phyloP scores from a whole-genome alignment of 2,113 vertebrate species.

The Protobothrops mucrosquamatus region DNA sequence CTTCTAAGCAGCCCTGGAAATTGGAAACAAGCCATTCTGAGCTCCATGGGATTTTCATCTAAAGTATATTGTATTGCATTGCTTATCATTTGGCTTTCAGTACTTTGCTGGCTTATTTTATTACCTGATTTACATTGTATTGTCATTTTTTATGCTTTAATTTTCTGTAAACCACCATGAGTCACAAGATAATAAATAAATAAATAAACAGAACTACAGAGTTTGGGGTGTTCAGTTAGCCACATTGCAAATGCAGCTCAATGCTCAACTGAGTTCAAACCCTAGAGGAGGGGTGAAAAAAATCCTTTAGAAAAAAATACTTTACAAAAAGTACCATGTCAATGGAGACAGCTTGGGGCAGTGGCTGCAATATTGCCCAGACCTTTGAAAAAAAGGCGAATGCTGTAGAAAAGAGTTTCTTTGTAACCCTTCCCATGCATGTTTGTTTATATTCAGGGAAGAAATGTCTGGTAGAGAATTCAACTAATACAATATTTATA shows the following conservation, averaged over 20 bases:
- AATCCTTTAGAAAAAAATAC: not conserved
- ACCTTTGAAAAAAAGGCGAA: too few relatives aligned
- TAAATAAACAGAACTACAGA: not conserved
- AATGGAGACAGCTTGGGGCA: not conserved
- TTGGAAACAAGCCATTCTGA: not conserved
- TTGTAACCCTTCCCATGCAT: too few relatives aligned
- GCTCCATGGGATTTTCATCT: not conserved
- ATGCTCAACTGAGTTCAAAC: not conserved
- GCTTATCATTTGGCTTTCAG: not conserved
- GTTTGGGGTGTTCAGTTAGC: not conserved
- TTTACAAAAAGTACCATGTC: not conserved
- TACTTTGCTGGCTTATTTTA: not conserved
- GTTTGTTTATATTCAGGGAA: too few relatives aligned
- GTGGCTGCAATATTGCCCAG: not conserved
- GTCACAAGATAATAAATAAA: not conserved
- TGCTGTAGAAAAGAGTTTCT: too few relatives aligned
- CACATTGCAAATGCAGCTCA: not conserved
- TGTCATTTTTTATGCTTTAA: not conserved
- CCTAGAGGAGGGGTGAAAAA: not conserved
- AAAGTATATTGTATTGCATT: not conserved
- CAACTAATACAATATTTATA: too few relatives aligned
- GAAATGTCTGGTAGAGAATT: too few relatives aligned
- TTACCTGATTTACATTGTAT: not conserved
- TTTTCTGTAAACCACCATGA: not conserved
- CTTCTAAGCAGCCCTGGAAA: not conserved